These are phyloP conservation scores for Nomada fucata DNA, from an alignment of 2,888 invertebrate genomes.

Conservation along the genomic window DNA sequence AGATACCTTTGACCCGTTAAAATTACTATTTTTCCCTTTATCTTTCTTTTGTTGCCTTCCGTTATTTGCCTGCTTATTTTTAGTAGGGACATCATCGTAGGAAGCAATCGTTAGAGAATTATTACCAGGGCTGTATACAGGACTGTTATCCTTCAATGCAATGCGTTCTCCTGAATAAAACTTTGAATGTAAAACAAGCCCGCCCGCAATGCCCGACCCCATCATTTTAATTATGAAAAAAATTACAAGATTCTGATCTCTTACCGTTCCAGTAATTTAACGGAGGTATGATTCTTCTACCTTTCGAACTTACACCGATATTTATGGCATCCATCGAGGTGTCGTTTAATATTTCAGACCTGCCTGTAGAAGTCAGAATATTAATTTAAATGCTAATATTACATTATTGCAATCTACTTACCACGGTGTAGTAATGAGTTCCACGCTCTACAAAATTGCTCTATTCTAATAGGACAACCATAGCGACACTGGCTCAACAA, in stretches of 20 bases:
- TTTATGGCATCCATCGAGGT: conserved; percentile 51
- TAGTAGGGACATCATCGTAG: not conserved
- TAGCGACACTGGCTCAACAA: conserved; percentile 71
- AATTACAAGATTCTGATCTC: not conserved
- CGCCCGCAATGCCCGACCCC: too few species aligned
- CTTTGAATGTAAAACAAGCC: not conserved
- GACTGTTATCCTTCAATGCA: conserved; percentile 65
- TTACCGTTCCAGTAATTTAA: conserved; percentile 77
- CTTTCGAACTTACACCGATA: conserved; percentile 73
- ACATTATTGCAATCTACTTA: not conserved
- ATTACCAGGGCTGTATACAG: conserved; percentile 72
- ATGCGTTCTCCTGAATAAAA: conserved; percentile 73
- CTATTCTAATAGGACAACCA: conserved; percentile 78
- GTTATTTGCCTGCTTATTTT: not conserved
- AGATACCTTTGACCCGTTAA: not conserved
- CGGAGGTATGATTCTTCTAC: conserved; percentile 74
- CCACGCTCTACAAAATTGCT: conserved; percentile 74
- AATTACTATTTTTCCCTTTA: not conserved
- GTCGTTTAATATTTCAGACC: not conserved
- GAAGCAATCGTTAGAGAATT: not conserved
- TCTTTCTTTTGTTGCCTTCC: not conserved
- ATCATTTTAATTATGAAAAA: not conserved
- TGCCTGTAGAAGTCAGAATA: not conserved
- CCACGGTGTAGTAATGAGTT: conserved; percentile 26
- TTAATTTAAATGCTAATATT: not conserved